Percentiles rank a stretch among this genome's conserved stretches.
Conservation (phyloP, 2,797 vertebrate genomes). For the Bufotes viridis region DNA sequence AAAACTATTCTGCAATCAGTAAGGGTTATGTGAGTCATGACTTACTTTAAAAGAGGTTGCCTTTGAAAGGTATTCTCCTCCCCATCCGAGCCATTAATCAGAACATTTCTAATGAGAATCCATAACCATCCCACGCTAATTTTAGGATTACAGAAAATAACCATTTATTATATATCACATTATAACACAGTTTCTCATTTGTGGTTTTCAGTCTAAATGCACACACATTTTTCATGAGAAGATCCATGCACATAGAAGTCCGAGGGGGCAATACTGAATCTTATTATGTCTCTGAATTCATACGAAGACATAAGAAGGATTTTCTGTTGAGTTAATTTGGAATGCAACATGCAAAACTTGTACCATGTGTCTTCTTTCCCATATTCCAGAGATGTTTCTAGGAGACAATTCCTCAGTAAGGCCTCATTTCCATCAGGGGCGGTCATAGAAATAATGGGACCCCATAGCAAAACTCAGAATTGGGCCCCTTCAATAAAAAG, state of each 20-base stretch:
- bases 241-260: no score
- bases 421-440: no score
- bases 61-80: neutral
- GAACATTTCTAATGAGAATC: neutral
- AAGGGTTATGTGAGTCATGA: neutral
- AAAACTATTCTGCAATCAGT: conserved; percentile 2
- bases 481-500: no score
- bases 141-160: conserved; percentile 8
- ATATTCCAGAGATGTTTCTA: neutral
- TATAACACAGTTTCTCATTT: neutral
- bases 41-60: neutral
- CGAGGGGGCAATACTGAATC: no score
- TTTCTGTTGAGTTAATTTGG: neutral
- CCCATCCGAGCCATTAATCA: neutral
- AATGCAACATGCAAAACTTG: neutral
- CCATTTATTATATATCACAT: neutral
- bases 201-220: neutral
- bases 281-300: neutral
- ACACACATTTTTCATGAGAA: neutral
- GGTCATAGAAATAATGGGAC: no score
- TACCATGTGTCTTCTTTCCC: neutral
- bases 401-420: no score
- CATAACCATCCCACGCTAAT: neutral
- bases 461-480: no score
- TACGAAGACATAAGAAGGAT: neutral